These are phyloP conservation scores for Bungarus multicinctus DNA, from an alignment of 2,113 vertebrate species.

Conservation along the genomic window DNA sequence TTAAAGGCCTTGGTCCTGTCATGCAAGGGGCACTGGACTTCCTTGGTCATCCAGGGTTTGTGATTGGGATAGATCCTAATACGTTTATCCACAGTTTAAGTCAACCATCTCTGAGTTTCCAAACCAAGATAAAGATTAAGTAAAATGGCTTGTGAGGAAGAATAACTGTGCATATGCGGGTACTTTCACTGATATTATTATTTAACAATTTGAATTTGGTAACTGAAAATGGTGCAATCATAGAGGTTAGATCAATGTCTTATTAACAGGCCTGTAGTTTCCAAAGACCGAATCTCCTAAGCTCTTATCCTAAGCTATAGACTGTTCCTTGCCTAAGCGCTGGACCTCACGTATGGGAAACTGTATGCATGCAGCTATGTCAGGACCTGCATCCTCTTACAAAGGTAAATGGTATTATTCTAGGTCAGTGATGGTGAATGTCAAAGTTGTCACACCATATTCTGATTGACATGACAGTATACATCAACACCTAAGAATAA, in stretches of 20 bases:
- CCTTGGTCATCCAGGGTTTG: no score
- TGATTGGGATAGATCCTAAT: no score
- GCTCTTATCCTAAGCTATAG: neutral
- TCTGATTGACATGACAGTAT: neutral
- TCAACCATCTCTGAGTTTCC: neutral
- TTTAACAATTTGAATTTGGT: neutral
- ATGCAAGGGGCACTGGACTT: neutral
- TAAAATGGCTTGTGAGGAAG: neutral
- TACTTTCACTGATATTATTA: neutral
- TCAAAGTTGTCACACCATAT: neutral
- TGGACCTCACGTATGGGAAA: neutral
- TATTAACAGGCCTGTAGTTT: neutral
- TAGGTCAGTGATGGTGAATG: neutral
- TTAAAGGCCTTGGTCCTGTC: no score
- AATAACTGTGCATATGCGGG: neutral
- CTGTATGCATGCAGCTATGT: neutral
- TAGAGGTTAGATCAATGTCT: neutral
- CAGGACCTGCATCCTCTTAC: neutral
- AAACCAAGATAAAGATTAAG: neutral
- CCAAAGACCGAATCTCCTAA: neutral
- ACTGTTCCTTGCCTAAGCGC: neutral
- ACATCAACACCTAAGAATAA: no score
- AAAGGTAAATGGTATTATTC: neutral
- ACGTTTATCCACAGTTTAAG: no score
- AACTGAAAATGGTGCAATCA: neutral